Conservation (phyloP, 1,140 invertebrate species). For the Euwallacea fornicatus region DNA sequence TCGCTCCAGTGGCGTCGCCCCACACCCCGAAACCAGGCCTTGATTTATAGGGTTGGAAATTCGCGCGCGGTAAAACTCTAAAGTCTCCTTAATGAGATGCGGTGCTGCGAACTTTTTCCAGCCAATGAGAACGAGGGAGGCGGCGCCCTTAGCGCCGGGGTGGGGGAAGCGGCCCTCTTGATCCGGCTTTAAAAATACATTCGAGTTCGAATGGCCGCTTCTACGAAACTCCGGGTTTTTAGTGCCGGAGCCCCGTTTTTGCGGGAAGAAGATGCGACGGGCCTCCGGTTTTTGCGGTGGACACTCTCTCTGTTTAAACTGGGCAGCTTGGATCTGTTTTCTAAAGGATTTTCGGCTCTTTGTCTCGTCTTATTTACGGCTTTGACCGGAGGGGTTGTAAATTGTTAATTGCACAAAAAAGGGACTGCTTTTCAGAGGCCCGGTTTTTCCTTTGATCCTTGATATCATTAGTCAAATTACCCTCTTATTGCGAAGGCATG, state of each 20-base stretch:
- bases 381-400: slow-evolving; percentile 29
- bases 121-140: slow-evolving; percentile 45
- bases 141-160: slow-evolving; percentile 47
- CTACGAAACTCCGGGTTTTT: slow-evolving; percentile 47
- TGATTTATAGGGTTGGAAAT: slow-evolving; percentile 52
- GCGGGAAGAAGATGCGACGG: slow-evolving; percentile 49
- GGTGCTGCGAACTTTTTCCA: slow-evolving; percentile 51
- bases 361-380: slow-evolving; percentile 50
- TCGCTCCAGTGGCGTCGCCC: slow-evolving; percentile 32
- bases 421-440: not conserved
- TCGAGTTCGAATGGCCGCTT: slow-evolving; percentile 50
- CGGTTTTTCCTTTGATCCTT: slow-evolving; percentile 8
- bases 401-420: slow-evolving; percentile 31
- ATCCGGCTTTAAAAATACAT: slow-evolving; percentile 54
- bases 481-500: too few species aligned
- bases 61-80: slow-evolving; percentile 50
- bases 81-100: slow-evolving; percentile 54
- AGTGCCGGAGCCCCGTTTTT: slow-evolving; percentile 40
- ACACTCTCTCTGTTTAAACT: slow-evolving; percentile 45
- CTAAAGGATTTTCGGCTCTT: slow-evolving; percentile 50
- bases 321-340: slow-evolving; percentile 46
- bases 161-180: slow-evolving; percentile 47
- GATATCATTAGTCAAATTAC: slow-evolving; percentile 5
- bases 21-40: slow-evolving; percentile 35
- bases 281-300: slow-evolving; percentile 46